Base-by-base conservation (phyloP, 2,888 invertebrate species). In the Zhengitettix transpicula region DNA sequence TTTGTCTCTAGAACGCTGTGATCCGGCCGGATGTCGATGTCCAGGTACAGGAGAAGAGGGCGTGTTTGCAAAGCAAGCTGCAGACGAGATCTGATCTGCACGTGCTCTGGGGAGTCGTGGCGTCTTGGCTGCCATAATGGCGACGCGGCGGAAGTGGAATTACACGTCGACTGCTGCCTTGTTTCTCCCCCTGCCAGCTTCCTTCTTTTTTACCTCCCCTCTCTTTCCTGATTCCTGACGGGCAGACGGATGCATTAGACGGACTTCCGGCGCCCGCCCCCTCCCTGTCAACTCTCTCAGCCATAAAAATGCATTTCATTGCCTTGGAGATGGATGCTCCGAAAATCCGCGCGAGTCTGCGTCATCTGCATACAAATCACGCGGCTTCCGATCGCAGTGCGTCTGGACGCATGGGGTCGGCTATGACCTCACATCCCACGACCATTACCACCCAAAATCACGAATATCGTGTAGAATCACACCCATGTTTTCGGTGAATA, bases 241-340 rank as follows among this genome's bases (percentile, higher is more conserved):
- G 61, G 47, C 64, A 64, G 64, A 61, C 64, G 64, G 64, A 64
- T 64, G 64, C 64, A 64, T 64, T 64, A 64, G 64, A 61, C 64
- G 64, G 47, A 64, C 64, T 64, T 64, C 64, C 64, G 64, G 64
- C 60, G 60, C 58, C 63, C 59, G 59, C 62, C 58, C 58, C 56
- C 53, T 51, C 55, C 57, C 57, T 57, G n/a, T 42, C 52, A 52
- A 58, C 57, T 53, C 59, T 54, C 54, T 58, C 57, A 58, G 55
- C 60, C 63, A 60, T 63, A 61, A 63, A 63, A 63, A 63, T 61
- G 63, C 61, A 63, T 63, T 61, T 63, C 61, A 59, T 58, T 59
- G 63, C 60, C 58, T 28, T 57, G 10, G 16, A 47, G 28, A 42
- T 57, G 42, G 57, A 57, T 57, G 56, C 40, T 40, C 56, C 54